These are phyloP conservation scores for Lerista edwardsae DNA, from an alignment of 2,797 vertebrate genomes.

Conservation along the genomic window DNA sequence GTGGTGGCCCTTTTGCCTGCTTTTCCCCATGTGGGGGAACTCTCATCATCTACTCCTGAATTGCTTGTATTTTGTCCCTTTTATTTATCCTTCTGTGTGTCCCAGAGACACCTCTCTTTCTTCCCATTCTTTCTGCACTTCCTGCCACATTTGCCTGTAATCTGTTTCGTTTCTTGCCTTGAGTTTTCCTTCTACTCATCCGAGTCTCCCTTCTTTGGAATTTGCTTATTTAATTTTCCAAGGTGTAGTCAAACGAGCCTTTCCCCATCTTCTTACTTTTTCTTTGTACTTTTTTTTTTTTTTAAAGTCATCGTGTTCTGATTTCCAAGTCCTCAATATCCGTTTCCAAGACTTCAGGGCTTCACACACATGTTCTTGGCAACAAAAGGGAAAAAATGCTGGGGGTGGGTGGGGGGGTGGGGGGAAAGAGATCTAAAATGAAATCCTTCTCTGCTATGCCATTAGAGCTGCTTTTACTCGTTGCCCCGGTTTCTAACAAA, in stretches of 20 bases:
- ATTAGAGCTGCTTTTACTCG: neutral
- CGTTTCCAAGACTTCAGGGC: conserved; percentile 21
- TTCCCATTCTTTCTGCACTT: conserved; percentile 34
- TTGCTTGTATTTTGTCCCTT: conserved; percentile 13
- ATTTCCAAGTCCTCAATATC: conserved; percentile 28
- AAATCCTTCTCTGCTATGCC: neutral
- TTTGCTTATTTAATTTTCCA: conserved; percentile 44
- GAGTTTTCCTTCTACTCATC: conserved; percentile 50
- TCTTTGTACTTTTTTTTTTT: conserved; percentile 8
- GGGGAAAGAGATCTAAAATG: conserved; percentile 26
- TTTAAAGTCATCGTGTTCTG: conserved; percentile 32
- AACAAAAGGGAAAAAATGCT: conserved; percentile 38
- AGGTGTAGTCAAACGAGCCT: neutral
- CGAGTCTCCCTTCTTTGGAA: conserved; percentile 42
- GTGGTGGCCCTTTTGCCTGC: conserved; percentile 65
- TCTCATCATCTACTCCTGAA: conserved; percentile 34
- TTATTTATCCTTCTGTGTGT: conserved; percentile 47
- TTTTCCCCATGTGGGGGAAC: conserved; percentile 34
- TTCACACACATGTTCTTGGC: conserved; percentile 7
- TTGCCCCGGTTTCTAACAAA: neutral
- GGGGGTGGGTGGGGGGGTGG: too few species aligned
- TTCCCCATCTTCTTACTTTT: rapidly evolving
- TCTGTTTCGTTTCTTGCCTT: conserved; percentile 60
- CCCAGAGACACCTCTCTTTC: conserved; percentile 31
- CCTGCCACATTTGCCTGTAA: conserved; percentile 45